Base-by-base conservation (phyloP, 2,888 invertebrate species). In the Leptothorax acervorum region DNA sequence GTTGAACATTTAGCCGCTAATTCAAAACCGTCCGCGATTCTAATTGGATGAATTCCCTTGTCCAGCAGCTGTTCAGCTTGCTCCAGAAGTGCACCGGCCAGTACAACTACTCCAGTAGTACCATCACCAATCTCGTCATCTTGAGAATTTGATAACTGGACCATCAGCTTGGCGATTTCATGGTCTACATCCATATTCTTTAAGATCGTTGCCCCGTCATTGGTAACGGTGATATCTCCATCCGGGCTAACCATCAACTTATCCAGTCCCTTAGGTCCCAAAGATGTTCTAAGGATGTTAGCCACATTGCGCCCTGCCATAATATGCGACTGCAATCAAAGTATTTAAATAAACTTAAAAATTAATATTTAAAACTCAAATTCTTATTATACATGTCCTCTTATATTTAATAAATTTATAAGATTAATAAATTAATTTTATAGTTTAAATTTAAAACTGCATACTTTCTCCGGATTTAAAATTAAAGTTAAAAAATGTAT, bases 81-180 rank as follows among this genome's bases (percentile, higher is more conserved):
- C 93, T 99, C 99, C 82, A 99, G 95, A 2, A 99, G 96, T 2
- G 99, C 99, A 70, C 99, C 98, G 89, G 97, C 97, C 84, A 97
- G 93, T 0, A 97, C 97, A 96, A 99, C 99, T 90, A 99, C 99
- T 15, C 99, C 99, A 11, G 99, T 99, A 0, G 99, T 99, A 70
- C 99, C 99, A 95, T 99, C 99, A 57, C 99, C 99, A 92, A 99
- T 99, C 96, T 99, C 99, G 95, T 99, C 99, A 95, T 99, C 99
- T 95, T 99, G 99, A 82, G 99, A 99, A 95, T 99, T 99, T 42
- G 99, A 99, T 84, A 99, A 95, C 94, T 99, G 99, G 39, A 99
- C 99, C 97, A 99, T 97, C 73, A 99, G 96, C 95, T 99, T 99
- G 55, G 99, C 99, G 91, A 99, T 98, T 96, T 99, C 98, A 95